Base-by-base conservation (phyloP, 35 echinoderm and acorn worm species). In the Anneissia japonica region DNA sequence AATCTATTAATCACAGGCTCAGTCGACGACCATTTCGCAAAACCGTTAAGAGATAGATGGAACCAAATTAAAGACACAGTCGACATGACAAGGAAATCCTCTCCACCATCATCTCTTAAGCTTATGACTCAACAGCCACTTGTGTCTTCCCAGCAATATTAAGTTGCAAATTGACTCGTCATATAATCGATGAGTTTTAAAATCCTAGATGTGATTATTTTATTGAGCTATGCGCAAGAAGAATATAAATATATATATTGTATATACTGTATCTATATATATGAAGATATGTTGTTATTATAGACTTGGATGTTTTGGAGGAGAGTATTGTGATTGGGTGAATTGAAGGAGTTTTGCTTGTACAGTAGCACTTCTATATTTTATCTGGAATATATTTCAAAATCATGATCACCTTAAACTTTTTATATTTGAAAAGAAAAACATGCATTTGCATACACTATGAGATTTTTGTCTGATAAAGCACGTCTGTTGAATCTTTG, bases 1-100 rank as follows among this genome's bases (percentile, higher is more conserved):
- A 79, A 84, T 0, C 38, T 88, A 30, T 87, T 72, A 35, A 94
- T 99, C 73, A 91, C 96, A 0, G 96, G 96, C 35, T 91, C 96
- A 9, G 96, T 99, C 0, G 96, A 99, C 37, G 96, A 99, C 39
- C 96, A 99, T 76, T 99, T 99, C 77, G 96, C 96, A 43, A 93
- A 99, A 76, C 92, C 96, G 0, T 81, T 99, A 12, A 92, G 96
- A 30, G 96, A 99, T 35, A 94, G 94, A 77, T 99, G 96, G 96
- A 88, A 84, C 26, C 86, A 88, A 36, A 91, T 99, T 73, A 93
- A 94, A 79, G 87, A 90, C 1, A 90, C 89, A 4, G 85, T 92
- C 21, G 83, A 75, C 23, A 87, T 79, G n/a, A 5, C 6, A 0
- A 83, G 36, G 2, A 37, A 56, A 78, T 39, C 78, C 45, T 41